Conservation (phyloP, 2,113 vertebrate species). For the Orthonyx spaldingii region DNA sequence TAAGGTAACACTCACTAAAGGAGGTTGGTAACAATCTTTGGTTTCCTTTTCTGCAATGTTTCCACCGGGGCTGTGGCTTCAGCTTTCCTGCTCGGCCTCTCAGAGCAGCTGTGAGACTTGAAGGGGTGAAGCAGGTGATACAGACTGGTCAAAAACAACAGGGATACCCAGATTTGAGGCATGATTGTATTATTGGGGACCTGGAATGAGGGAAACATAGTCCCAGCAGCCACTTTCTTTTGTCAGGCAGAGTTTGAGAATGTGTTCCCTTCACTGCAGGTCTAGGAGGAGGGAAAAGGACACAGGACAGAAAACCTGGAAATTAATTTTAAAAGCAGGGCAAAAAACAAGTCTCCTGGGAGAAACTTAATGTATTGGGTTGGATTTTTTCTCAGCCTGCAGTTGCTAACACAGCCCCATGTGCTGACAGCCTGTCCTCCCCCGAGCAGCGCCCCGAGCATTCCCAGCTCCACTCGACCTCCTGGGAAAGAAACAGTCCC, state of each 20-base stretch:
- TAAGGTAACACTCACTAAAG: background rate
- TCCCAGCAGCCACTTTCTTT: background rate
- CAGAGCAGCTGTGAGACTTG: background rate
- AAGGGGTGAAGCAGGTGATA: background rate
- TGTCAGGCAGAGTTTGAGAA: background rate
- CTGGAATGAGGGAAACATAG: background rate
- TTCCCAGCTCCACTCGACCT: background rate
- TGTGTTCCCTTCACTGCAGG: accelerated
- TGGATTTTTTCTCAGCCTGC: background rate
- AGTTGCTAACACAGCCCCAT: background rate
- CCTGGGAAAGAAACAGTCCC: background rate
- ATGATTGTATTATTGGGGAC: background rate
- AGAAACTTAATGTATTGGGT: background rate
- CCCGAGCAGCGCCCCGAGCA: accelerated
- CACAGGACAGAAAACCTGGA: background rate
- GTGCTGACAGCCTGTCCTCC: background rate
- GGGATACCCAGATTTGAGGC: background rate
- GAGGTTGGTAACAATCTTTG: background rate
- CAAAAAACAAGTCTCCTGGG: background rate
- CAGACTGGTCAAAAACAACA: accelerated
- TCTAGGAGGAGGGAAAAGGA: background rate
- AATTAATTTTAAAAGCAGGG: background rate
- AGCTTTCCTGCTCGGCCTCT: background rate
- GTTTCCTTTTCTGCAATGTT: background rate
- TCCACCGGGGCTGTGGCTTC: background rate